Conservation (phyloP, 2,888 invertebrate genomes). For the Neoaliturus tenellus region DNA sequence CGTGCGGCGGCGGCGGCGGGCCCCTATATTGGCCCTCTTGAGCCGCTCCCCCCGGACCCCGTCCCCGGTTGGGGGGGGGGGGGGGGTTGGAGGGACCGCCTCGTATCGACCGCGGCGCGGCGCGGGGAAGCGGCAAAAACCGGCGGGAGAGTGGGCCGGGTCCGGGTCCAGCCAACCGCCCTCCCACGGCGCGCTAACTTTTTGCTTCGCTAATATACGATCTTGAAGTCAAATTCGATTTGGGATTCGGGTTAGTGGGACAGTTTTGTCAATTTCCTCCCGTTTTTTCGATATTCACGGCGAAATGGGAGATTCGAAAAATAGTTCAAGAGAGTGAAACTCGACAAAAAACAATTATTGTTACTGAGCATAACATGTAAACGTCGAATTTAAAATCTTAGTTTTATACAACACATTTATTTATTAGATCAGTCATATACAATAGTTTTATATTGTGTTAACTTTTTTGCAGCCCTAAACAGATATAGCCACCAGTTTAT, state of each 20-base stretch:
- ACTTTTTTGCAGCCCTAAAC: no score
- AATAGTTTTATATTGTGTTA: no score
- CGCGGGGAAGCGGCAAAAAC: background rate
- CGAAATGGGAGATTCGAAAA: no score
- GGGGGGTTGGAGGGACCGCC: background rate
- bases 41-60: background rate
- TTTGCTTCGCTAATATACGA: background rate
- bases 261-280: background rate
- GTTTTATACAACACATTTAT: no score
- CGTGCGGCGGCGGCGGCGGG: background rate
- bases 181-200: background rate
- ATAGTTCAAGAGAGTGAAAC: no score
- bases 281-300: background rate
- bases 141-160: background rate
- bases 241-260: background rate
- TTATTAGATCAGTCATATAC: no score
- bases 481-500: no score
- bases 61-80: background rate
- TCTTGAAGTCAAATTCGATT: no score
- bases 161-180: background rate
- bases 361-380: no score
- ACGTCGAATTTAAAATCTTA: no score
- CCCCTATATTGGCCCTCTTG: background rate
- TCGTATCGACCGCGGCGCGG: background rate
- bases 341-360: no score